Conservation (phyloP, 1,140 invertebrate genomes). For the Lerema accius region DNA sequence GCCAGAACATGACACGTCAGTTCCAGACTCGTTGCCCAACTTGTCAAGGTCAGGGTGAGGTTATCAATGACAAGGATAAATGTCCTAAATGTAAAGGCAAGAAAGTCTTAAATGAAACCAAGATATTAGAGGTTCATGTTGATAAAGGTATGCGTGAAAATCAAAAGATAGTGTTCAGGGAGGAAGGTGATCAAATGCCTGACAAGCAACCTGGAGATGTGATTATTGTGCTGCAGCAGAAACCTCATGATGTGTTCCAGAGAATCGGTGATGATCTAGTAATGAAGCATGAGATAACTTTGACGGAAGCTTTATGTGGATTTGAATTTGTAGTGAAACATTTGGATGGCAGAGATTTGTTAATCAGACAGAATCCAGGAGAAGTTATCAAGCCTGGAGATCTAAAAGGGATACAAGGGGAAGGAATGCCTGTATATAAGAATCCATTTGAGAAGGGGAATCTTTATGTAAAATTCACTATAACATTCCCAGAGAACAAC, state of each 20-base stretch:
- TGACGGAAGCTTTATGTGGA: slow-evolving; percentile 96
- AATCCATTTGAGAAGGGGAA: slow-evolving; percentile 93
- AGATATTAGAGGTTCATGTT: slow-evolving; percentile 94
- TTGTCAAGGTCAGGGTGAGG: slow-evolving; percentile 88
- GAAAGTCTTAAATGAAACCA: slow-evolving; percentile 90
- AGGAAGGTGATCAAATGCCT: slow-evolving; percentile 95
- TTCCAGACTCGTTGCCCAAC: slow-evolving; percentile 89
- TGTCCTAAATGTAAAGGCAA: slow-evolving; percentile 92
- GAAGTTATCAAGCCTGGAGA: slow-evolving; percentile 91
- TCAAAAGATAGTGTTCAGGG: slow-evolving; percentile 93
- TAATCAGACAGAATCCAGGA: slow-evolving; percentile 89
- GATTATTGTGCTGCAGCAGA: slow-evolving; percentile 93
- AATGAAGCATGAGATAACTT: slow-evolving; percentile 87
- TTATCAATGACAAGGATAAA: slow-evolving; percentile 91
- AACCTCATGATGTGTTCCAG: slow-evolving; percentile 90
- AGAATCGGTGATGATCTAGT: slow-evolving; percentile 90
- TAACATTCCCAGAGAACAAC: slow-evolving; percentile 92
- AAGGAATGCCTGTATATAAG: slow-evolving; percentile 95
- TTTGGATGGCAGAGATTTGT: slow-evolving; percentile 91
- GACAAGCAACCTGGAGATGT: slow-evolving; percentile 93
- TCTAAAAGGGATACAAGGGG: slow-evolving; percentile 90
- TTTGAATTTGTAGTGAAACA: slow-evolving; percentile 92
- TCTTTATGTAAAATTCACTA: slow-evolving; percentile 93
- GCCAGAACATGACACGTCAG: slow-evolving; percentile 92
- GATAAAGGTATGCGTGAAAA: slow-evolving; percentile 96